phyloP scores from a whole-genome alignment of 2,113 vertebrate genomes.

The Silurus asotus region DNA sequence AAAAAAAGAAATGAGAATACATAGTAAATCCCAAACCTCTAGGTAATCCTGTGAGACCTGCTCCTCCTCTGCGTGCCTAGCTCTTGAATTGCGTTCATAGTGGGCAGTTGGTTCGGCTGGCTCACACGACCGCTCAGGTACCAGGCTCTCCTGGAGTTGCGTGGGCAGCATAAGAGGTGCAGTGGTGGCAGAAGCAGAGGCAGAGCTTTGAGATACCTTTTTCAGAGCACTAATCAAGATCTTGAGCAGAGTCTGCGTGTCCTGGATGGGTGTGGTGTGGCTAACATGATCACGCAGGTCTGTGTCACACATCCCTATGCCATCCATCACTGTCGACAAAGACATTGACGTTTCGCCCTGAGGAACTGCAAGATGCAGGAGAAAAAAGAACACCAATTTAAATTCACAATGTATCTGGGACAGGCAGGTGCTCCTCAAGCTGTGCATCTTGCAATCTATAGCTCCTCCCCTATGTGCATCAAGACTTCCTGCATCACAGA shows the following conservation, averaged over 20 bases:
- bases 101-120: neutral
- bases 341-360: constrained; percentile 65
- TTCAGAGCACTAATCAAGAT: constrained; percentile 72
- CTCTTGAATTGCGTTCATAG: constrained; percentile 41
- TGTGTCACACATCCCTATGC: constrained; percentile 77
- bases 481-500: neutral
- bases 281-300: constrained; percentile 71
- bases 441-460: neutral
- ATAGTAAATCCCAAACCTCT: constrained; percentile 39
- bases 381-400: neutral
- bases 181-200: constrained; percentile 35
- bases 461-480: neutral
- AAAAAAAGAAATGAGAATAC: too few species aligned
- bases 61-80: constrained; percentile 31
- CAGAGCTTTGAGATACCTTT: constrained; percentile 65
- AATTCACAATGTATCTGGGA: neutral
- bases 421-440: constrained; percentile 15
- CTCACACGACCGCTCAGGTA: constrained; percentile 14
- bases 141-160: constrained; percentile 42
- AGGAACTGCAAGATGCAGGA: constrained; percentile 45
- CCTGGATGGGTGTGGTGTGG: constrained; percentile 56
- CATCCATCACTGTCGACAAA: constrained; percentile 75
- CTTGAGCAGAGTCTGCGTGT: constrained; percentile 73
- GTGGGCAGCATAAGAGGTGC: neutral
- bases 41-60: constrained; percentile 34